These are phyloP conservation scores for Zoanthus sansibaricus DNA, from an alignment of 92 coral and sea anemone species.

Conservation along the genomic window DNA sequence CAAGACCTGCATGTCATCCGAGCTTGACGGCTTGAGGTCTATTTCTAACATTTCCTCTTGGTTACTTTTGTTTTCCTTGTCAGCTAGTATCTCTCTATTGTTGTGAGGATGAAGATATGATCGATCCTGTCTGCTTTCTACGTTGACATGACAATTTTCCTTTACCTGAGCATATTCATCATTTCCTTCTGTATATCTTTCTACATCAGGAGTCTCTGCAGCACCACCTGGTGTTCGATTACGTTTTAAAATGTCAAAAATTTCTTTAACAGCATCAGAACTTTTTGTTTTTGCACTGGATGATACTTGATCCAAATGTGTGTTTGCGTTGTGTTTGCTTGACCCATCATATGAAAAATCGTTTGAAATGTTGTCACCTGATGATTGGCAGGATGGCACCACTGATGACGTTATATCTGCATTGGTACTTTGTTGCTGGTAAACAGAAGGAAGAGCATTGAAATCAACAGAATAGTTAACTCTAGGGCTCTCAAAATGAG, in stretches of 20 bases:
- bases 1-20: not conserved
- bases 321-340: not conserved
- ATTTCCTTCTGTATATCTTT: not conserved
- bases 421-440: not conserved
- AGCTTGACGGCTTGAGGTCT: not conserved
- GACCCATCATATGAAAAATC: not conserved
- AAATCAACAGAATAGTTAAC: slow-evolving; percentile 10
- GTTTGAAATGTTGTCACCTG: not conserved
- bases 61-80: not conserved
- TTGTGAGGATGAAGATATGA: not conserved
- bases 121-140: not conserved
- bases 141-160: not conserved
- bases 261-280: slow-evolving; percentile 60
- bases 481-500: not conserved
- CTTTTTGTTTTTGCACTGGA: slow-evolving; percentile 69
- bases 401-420: not conserved
- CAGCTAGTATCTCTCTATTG: not conserved
- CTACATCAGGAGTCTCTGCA: not conserved
- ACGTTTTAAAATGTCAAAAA: slow-evolving; percentile 66
- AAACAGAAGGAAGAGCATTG: slow-evolving; percentile 16
- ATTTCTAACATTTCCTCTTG: not conserved
- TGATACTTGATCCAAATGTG: not conserved
- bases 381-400: not conserved
- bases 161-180: not conserved
- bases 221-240: slow-evolving; percentile 47